Percentiles rank a stretch among this genome's conserved stretches.
Evolutionary conservation across 2,888 invertebrate genomes (phyloP).

Genomic region (Xestobium rufovillosum): DNA sequence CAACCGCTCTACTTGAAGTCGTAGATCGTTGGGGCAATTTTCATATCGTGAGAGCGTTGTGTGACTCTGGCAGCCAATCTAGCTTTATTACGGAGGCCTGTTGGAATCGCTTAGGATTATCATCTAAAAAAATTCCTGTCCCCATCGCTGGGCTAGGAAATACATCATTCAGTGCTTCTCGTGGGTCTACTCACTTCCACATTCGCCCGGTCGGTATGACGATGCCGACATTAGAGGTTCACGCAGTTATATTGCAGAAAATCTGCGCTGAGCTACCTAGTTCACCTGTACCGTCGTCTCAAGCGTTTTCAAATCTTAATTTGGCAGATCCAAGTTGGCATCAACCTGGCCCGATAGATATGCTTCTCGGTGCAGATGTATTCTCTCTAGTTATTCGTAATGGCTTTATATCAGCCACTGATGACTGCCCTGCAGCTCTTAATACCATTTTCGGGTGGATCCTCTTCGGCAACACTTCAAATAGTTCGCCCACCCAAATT

Average conservation of each 20-base stretch:
- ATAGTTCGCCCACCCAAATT: neutral
- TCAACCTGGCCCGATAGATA: neutral
- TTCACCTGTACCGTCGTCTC: neutral
- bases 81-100: no score
- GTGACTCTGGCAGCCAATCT: no score
- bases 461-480: neutral
- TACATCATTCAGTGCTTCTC: neutral
- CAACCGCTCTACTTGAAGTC: no score
- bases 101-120: no score
- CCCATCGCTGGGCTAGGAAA: slow-evolving; percentile 1
- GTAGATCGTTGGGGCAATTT: no score
- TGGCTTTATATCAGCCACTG: no score
- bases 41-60: no score
- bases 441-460: no score
- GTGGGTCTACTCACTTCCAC: neutral
- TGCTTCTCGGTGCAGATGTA: neutral
- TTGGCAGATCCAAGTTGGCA: slow-evolving; percentile 2
- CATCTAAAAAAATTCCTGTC: no score
- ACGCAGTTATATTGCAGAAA: neutral
- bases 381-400: neutral
- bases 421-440: no score
- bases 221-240: neutral
- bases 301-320: slow-evolving; percentile 4
- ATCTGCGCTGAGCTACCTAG: slow-evolving; percentile 1
- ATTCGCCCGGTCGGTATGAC: neutral